A percentile compares a stretch with the other conserved stretches of the same genome.
phyloP scores from a whole-genome alignment of 1,140 invertebrate species.

The Sminthurides bifidus region DNA sequence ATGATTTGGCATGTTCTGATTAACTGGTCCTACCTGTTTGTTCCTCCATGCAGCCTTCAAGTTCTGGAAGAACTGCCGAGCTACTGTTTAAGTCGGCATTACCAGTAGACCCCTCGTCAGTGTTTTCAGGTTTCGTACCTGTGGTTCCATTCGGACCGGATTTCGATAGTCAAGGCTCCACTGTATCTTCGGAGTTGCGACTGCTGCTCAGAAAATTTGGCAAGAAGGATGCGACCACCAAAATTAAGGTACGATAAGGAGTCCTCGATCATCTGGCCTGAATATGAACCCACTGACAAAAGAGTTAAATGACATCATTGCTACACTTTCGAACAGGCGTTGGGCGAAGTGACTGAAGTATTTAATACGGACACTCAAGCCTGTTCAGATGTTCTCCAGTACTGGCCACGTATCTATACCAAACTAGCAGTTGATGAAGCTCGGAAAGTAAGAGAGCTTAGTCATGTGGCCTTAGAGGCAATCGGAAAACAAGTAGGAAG shows the following conservation, averaged over 20 bases:
- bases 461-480: slow-evolving; percentile 52
- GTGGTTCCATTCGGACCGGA: not conserved
- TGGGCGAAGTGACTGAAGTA: slow-evolving; percentile 13
- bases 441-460: slow-evolving; percentile 61
- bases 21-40: not conserved
- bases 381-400: slow-evolving; percentile 46
- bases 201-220: slow-evolving; percentile 59
- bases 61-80: not conserved
- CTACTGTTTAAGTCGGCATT: not conserved
- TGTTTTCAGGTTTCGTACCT: not conserved
- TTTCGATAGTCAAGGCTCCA: not conserved
- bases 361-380: not conserved
- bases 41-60: not conserved
- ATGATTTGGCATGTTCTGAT: not conserved
- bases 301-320: not conserved
- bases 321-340: slow-evolving; percentile 14
- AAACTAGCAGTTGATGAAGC: slow-evolving; percentile 61
- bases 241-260: slow-evolving; percentile 52
- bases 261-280: not conserved
- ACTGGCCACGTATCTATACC: slow-evolving; percentile 65
- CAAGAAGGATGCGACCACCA: slow-evolving; percentile 76
- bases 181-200: slow-evolving; percentile 44
- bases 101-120: too few relatives aligned
- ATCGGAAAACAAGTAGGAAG: slow-evolving; percentile 55
- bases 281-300: not conserved